Base-by-base conservation (phyloP, 92 coral and sea anemone genomes). In the Zoanthus sansibaricus region DNA sequence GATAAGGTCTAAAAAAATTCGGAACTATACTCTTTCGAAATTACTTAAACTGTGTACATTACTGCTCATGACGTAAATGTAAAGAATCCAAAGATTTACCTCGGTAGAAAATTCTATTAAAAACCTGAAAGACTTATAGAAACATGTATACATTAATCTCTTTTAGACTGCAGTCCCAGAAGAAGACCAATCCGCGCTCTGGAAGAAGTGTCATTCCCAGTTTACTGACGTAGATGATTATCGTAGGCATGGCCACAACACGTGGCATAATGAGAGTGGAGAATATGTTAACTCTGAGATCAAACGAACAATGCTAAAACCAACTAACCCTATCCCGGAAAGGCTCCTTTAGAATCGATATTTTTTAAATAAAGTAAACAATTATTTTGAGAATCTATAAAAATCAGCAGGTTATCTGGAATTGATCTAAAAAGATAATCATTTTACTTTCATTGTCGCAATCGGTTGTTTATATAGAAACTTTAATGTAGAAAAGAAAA, bases 131-230 rank as follows among this genome's bases (percentile, higher is more conserved):
- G 13, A 16, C 47, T 6, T 44, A 33, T 13, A 17, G 4, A 15
- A 17, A 25, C 12, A 10, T 31, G 12, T 16, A 12, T 46, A 1
- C 7, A 18, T 16, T 17, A 3, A 37, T 55, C 37, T 61, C 5
- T 86, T 30, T 9, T 85, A 97, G 99, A 92, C 94, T 55, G 95
- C 98, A 68, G 93, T 94, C 7, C 94, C 97, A 52, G 97, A 91
- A 49, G 91, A 91, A 12, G 94, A 95, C 86, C 90, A 84, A 79
- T 92, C 99, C 13, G 93, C 95, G 17, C 86, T 91, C 42, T 97
- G 99, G 99, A 96, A 89, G 61, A 97, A 92, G 83, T 97, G 98
- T 58, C 99, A 95, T 71, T 97, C 99, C 9, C 99, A 97, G 76
- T 97, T 97, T 78, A 95, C 98, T 10, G 99, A 97, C 44, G 98